Evolutionary conservation across 1,140 invertebrate genomes (phyloP).

Genomic region (Nasonia vitripennis): DNA sequence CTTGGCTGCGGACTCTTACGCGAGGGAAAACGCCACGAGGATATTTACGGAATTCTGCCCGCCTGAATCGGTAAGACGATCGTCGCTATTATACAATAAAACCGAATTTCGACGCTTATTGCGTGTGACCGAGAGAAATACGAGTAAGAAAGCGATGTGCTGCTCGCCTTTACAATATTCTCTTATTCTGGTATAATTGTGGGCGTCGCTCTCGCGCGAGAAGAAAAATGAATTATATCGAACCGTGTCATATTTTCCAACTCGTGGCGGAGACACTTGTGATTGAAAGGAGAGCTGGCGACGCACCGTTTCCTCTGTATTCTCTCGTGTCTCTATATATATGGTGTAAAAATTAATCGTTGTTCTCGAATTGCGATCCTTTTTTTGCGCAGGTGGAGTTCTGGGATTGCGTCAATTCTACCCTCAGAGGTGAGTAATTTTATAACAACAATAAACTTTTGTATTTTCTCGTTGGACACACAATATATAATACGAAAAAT

Average conservation of each 20-base stretch:
- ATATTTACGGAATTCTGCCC: conserved; percentile 66
- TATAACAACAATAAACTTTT: neutral
- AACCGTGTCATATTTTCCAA: neutral
- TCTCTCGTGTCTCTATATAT: neutral
- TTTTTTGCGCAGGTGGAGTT: conserved; percentile 60
- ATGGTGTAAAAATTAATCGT: neutral
- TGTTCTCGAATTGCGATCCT: neutral
- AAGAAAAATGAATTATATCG: neutral
- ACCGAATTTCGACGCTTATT: neutral
- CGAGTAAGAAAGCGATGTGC: neutral
- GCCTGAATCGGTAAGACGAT: conserved; percentile 64
- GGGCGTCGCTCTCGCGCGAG: too few relatives aligned
- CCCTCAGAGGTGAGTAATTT: conserved; percentile 52
- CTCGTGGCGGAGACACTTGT: neutral
- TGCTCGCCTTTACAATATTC: neutral
- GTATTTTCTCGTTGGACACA: too few relatives aligned
- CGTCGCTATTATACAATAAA: too few relatives aligned
- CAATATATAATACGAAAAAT: too few relatives aligned
- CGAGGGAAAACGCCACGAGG: conserved; percentile 63
- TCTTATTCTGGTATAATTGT: neutral
- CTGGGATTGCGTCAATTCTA: conserved; percentile 65
- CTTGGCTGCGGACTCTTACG: conserved; percentile 63
- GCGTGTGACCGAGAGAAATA: neutral
- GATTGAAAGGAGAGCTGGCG: neutral
- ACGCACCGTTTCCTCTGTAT: neutral